Evolutionary conservation across 2,113 vertebrate species (phyloP).

Genomic region (Takifugu flavidus): DNA sequence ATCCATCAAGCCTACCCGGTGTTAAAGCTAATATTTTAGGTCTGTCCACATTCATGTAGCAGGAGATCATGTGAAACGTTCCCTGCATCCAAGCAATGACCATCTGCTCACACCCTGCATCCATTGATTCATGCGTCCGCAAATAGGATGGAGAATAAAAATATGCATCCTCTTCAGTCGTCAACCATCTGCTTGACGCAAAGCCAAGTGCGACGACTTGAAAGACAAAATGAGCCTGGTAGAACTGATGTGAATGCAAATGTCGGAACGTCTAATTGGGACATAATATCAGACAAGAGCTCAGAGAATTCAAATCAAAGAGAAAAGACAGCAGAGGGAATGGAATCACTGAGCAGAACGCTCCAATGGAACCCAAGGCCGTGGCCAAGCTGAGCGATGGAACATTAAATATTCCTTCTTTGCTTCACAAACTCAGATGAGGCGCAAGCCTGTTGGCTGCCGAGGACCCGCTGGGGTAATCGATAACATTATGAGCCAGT

Average conservation of each 20-base stretch:
- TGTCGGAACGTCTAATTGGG: slow-evolving; percentile 2
- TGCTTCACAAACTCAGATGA: slow-evolving; percentile 17
- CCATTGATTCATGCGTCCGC: neutral
- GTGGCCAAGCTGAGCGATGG: slow-evolving; percentile 8
- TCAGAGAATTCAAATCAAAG: slow-evolving; percentile 37
- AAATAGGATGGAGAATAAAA: neutral
- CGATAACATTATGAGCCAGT: slow-evolving; percentile 41
- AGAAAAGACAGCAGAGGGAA: slow-evolving; percentile 19
- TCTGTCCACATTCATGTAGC: neutral
- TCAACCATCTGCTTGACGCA: neutral
- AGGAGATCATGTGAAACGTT: neutral
- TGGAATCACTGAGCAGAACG: slow-evolving; percentile 23
- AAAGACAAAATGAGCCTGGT: neutral
- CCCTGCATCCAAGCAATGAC: neutral
- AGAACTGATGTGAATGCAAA: neutral
- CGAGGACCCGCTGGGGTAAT: slow-evolving; percentile 30
- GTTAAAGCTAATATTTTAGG: too few relatives aligned
- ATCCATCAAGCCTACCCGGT: too few relatives aligned
- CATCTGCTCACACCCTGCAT: neutral
- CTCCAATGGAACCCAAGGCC: slow-evolving; percentile 18
- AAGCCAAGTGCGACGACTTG: neutral
- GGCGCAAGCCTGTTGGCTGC: slow-evolving; percentile 4
- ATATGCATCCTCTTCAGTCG: neutral
- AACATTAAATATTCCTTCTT: slow-evolving; percentile 36
- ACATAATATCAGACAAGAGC: slow-evolving; percentile 24